phyloP scores from a whole-genome alignment of 2,113 vertebrate genomes.

The Nycticryphes semicollaris region DNA sequence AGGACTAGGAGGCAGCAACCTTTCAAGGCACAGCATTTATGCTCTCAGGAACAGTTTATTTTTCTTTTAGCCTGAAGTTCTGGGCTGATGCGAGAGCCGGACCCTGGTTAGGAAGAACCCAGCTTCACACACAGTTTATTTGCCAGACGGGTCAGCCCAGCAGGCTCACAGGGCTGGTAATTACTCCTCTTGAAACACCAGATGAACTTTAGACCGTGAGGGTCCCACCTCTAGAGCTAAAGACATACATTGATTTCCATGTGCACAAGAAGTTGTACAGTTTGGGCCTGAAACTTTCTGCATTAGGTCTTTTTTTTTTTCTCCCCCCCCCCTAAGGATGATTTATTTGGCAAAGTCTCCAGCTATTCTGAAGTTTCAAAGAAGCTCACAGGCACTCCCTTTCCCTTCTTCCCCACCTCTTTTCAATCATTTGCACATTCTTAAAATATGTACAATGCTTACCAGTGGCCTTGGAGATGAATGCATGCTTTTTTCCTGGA shows the following conservation, averaged over 20 bases:
- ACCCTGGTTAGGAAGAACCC: background rate
- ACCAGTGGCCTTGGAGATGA: background rate
- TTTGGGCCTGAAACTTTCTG: background rate
- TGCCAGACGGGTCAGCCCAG: rapidly evolving
- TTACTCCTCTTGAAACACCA: background rate
- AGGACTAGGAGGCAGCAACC: background rate
- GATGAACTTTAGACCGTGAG: rapidly evolving
- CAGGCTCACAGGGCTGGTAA: background rate
- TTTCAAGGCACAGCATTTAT: background rate
- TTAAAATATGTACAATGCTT: rapidly evolving
- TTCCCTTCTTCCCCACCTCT: background rate
- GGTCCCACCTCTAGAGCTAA: background rate
- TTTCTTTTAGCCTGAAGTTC: background rate
- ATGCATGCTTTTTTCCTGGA: background rate
- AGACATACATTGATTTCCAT: background rate
- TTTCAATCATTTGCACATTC: background rate
- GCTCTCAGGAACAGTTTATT: background rate
- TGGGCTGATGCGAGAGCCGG: background rate
- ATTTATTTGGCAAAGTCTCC: background rate
- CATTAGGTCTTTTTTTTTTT: background rate
- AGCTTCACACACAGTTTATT: background rate
- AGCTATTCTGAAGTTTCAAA: background rate
- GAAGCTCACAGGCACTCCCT: background rate
- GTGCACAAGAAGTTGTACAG: background rate
- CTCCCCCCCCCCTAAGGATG: background rate